phyloP scores from a whole-genome alignment of 1,140 invertebrate species.

The Ylistrum balloti region DNA sequence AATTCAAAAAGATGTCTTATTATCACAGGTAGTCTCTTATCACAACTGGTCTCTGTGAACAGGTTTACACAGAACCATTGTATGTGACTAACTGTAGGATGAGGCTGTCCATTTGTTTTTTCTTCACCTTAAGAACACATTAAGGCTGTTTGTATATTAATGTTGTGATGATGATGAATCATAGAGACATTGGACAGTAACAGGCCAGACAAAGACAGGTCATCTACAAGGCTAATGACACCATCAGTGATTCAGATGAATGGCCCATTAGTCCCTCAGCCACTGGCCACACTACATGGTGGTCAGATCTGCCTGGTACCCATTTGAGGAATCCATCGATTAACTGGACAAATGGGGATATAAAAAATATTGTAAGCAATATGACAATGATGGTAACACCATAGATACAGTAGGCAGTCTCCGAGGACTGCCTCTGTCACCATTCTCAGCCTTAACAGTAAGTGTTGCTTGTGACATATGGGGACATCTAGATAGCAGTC shows the following conservation, averaged over 20 bases:
- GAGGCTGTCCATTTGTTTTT: too few relatives aligned
- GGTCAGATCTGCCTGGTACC: background rate
- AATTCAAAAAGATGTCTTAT: too few relatives aligned
- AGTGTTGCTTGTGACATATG: background rate
- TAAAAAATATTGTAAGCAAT: conserved; percentile 30
- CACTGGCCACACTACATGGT: background rate
- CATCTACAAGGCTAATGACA: background rate
- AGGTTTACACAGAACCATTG: too few relatives aligned
- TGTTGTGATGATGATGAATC: background rate
- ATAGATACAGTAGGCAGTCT: background rate
- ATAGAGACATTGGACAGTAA: background rate
- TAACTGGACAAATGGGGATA: conserved; percentile 22
- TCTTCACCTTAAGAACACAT: background rate
- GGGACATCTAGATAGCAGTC: background rate
- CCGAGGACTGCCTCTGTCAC: background rate
- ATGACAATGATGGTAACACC: background rate
- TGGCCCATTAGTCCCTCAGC: background rate
- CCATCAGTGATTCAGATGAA: background rate
- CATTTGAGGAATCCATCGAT: conserved; percentile 21
- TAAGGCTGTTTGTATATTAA: background rate
- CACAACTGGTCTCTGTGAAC: too few relatives aligned
- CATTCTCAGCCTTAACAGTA: background rate
- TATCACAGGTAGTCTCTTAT: too few relatives aligned
- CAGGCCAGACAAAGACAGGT: background rate
- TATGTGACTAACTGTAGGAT: too few relatives aligned